These are phyloP conservation scores for Phymanthus crucifer DNA, from an alignment of 92 coral and sea anemone genomes.

Conservation along the genomic window DNA sequence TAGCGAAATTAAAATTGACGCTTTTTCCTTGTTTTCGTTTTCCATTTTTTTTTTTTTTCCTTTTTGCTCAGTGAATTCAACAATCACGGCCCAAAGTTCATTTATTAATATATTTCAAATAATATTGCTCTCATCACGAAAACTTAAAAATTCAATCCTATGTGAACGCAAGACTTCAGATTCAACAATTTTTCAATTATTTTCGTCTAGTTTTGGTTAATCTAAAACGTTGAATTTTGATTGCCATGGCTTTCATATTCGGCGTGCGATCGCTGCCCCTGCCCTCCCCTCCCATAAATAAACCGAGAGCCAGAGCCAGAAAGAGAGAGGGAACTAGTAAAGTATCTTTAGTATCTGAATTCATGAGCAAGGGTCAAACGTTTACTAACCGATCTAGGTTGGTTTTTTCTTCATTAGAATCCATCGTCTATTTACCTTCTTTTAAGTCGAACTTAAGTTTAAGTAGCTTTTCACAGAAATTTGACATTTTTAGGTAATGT, in stretches of 20 bases:
- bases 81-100: neutral
- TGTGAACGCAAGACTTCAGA: neutral
- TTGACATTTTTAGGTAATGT: neutral
- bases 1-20: neutral
- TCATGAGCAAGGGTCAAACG: conserved; percentile 3
- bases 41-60: too few relatives aligned
- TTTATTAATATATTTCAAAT: neutral
- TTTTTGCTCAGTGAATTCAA: too few relatives aligned
- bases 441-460: neutral
- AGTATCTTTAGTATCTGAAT: neutral
- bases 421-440: conserved; percentile 12
- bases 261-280: too few relatives aligned
- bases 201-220: neutral
- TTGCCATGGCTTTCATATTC: neutral
- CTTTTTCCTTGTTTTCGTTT: neutral
- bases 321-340: too few relatives aligned
- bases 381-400: neutral
- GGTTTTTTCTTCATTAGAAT: neutral
- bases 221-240: neutral
- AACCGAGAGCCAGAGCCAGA: too few relatives aligned
- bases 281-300: too few relatives aligned
- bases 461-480: neutral
- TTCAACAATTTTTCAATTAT: neutral
- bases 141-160: conserved; percentile 4
- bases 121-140: neutral